These are phyloP conservation scores for Lethenteron reissneri DNA, from an alignment of 2,113 vertebrate species.

Conservation along the genomic window DNA sequence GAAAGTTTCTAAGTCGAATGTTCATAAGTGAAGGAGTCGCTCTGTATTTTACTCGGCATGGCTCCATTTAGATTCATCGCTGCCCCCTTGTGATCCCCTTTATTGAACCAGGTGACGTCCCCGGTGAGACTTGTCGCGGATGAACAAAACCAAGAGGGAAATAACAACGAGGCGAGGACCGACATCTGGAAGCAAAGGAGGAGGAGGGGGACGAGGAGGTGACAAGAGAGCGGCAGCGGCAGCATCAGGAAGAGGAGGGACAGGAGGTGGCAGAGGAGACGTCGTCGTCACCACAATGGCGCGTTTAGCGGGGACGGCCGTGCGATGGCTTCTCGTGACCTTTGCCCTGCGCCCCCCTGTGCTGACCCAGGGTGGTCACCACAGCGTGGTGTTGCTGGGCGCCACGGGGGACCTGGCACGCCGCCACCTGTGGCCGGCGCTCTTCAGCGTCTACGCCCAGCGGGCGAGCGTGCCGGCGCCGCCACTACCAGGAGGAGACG, in stretches of 20 bases:
- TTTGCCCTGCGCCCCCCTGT: neutral
- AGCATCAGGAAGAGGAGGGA: neutral
- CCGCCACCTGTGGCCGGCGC: constrained; percentile 80
- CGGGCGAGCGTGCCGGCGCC: constrained; percentile 22
- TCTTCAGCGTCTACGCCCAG: constrained; percentile 57
- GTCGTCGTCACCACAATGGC: too few species aligned
- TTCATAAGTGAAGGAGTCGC: too few species aligned
- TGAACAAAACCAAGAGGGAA: neutral
- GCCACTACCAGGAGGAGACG: neutral
- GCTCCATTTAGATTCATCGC: too few species aligned
- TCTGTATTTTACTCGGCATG: too few species aligned
- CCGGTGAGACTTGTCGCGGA: too few species aligned
- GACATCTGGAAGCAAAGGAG: neutral
- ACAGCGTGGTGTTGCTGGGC: constrained; percentile 56
- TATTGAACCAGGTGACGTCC: too few species aligned
- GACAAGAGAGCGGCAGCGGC: neutral
- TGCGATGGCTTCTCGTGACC: neutral
- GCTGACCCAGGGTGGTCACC: constrained; percentile 26
- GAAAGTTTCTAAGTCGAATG: too few species aligned
- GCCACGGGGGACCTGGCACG: constrained; percentile 68
- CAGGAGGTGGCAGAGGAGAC: neutral
- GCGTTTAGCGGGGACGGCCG: neutral
- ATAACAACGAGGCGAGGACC: neutral
- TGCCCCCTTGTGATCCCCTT: too few species aligned
- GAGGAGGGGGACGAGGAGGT: neutral